Percentiles rank a stretch among this genome's conserved stretches.
These are phyloP conservation scores for Argopecten irradians DNA, from an alignment of 1,140 invertebrate genomes.

Conservation along the genomic window DNA sequence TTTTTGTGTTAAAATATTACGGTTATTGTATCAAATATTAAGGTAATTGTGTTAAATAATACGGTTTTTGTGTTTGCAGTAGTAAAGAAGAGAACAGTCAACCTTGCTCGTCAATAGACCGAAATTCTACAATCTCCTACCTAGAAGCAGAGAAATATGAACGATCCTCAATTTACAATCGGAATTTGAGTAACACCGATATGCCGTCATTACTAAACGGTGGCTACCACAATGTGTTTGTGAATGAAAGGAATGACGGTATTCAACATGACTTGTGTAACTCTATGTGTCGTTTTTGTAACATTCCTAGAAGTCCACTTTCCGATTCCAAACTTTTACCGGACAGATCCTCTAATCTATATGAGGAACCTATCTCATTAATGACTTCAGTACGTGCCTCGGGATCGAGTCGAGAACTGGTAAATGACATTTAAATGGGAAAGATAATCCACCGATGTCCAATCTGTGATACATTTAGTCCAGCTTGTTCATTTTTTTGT, in stretches of 20 bases:
- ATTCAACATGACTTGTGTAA: background rate
- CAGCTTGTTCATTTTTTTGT: background rate
- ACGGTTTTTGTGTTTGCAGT: too few relatives aligned
- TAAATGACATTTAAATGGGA: background rate
- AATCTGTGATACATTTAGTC: background rate
- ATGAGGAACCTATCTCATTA: background rate
- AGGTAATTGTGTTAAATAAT: too few relatives aligned
- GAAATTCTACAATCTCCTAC: background rate
- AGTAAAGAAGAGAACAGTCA: background rate
- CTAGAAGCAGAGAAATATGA: background rate
- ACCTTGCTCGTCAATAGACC: background rate
- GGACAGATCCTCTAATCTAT: background rate
- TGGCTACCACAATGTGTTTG: background rate
- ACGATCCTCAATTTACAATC: background rate
- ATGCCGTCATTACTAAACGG: background rate
- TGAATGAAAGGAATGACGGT: background rate
- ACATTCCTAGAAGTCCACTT: background rate
- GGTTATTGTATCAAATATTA: too few relatives aligned
- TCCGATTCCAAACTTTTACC: background rate
- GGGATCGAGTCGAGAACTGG: background rate
- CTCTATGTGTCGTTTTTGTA: background rate
- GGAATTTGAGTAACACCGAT: background rate
- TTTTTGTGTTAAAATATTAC: too few relatives aligned
- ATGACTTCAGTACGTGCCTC: background rate
- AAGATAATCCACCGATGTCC: background rate